Conservation (phyloP, 2,797 vertebrate species). For the Silurus lanzhouensis region DNA sequence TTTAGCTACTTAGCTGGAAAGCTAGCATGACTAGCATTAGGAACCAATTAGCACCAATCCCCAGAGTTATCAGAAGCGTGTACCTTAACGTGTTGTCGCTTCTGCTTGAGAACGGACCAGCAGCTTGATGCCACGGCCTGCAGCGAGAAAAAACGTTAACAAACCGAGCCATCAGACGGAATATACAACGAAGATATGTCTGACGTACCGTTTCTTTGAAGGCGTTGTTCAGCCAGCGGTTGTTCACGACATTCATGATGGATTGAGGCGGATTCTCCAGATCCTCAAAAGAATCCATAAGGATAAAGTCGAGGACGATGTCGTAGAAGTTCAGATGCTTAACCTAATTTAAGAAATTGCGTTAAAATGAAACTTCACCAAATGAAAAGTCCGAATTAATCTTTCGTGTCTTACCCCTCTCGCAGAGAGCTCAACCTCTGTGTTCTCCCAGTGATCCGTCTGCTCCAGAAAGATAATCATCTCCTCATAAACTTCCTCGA, state of each 20-base stretch:
- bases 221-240: slow-evolving; percentile 94
- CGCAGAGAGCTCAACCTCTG: slow-evolving; percentile 87
- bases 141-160: background rate
- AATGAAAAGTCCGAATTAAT: background rate
- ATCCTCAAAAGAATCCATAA: slow-evolving; percentile 98
- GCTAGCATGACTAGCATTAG: slow-evolving; percentile 1
- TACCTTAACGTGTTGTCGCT: slow-evolving; percentile 94
- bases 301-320: slow-evolving; percentile 94
- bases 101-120: slow-evolving; percentile 96
- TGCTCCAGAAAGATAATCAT: slow-evolving; percentile 92
- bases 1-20: background rate
- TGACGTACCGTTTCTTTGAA: slow-evolving; percentile 95
- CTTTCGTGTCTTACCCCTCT: slow-evolving; percentile 78
- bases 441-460: slow-evolving; percentile 90
- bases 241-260: slow-evolving; percentile 95
- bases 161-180: background rate
- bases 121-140: slow-evolving; percentile 97
- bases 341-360: slow-evolving; percentile 72
- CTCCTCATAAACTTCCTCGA: slow-evolving; percentile 95
- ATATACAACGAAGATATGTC: background rate
- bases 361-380: background rate
- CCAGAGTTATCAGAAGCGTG: slow-evolving; percentile 9
- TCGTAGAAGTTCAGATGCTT: slow-evolving; percentile 97
- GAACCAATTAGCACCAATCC: background rate
- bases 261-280: slow-evolving; percentile 95